Percentiles rank a stretch among this genome's conserved stretches.
phyloP scores from a whole-genome alignment of 1,140 invertebrate species.

The Pemphigus obesinymphae region DNA sequence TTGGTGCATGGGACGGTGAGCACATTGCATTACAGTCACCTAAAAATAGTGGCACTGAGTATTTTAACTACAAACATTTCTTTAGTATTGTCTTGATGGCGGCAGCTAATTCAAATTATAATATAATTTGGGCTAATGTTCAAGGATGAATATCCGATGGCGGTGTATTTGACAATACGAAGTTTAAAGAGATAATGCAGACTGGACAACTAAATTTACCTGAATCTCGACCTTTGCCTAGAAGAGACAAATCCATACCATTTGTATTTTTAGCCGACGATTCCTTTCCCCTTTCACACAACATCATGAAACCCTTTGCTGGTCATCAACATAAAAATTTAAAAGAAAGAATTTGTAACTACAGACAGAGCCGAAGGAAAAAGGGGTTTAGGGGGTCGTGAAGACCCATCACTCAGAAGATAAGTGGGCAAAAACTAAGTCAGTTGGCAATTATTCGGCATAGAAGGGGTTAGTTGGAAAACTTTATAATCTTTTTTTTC shows the following conservation, averaged over 20 bases:
- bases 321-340: constrained; percentile 51
- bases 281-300: constrained; percentile 52
- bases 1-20: constrained; percentile 51
- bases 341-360: constrained; percentile 51
- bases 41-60: constrained; percentile 46
- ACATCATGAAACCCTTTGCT: constrained; percentile 54
- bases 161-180: constrained; percentile 49
- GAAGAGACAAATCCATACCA: neutral
- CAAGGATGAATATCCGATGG: constrained; percentile 49
- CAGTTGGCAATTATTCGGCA: no score
- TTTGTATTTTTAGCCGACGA: constrained; percentile 52
- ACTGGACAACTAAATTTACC: constrained; percentile 41
- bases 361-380: constrained; percentile 50
- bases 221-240: neutral
- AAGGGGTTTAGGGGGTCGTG: no score
- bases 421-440: no score
- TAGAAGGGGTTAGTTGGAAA: no score
- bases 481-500: no score
- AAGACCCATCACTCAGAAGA: no score
- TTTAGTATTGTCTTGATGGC: constrained; percentile 45
- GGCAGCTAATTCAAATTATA: constrained; percentile 44
- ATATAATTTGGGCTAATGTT: constrained; percentile 44
- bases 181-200: constrained; percentile 45
- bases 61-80: constrained; percentile 43
- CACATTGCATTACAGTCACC: constrained; percentile 50